Percentiles rank a stretch among this genome's conserved stretches.
Conservation (phyloP, 2,797 vertebrate genomes). For the Brachyalestes nurse region DNA sequence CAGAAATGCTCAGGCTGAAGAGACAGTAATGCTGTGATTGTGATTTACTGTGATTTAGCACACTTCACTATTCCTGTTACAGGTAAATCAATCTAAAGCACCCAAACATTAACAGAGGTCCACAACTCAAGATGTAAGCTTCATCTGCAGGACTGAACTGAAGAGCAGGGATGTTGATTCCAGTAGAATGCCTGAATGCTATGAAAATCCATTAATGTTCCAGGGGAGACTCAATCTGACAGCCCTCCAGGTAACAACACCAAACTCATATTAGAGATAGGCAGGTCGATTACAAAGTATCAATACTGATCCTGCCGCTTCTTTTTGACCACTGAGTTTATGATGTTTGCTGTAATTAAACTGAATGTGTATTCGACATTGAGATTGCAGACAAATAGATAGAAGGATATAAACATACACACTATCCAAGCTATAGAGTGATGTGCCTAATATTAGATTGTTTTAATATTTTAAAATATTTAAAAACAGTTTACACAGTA, state of each 20-base stretch:
- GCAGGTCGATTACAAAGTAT: background rate
- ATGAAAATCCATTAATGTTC: background rate
- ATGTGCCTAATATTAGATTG: too few relatives aligned
- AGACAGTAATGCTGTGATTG: background rate
- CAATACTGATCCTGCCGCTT: too few relatives aligned
- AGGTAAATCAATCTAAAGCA: background rate
- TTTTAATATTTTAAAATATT: too few relatives aligned
- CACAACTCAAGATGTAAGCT: background rate
- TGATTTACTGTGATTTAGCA: background rate
- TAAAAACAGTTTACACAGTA: too few relatives aligned
- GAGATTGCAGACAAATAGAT: too few relatives aligned
- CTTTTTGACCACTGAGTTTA: too few relatives aligned
- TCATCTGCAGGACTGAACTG: background rate
- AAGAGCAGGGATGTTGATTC: background rate
- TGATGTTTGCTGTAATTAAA: too few relatives aligned
- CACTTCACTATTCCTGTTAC: background rate
- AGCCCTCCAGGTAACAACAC: too few relatives aligned
- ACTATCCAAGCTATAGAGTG: too few relatives aligned
- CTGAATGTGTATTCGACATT: too few relatives aligned
- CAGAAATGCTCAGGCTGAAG: conserved; percentile 1
- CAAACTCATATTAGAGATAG: background rate
- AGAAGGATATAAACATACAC: too few relatives aligned
- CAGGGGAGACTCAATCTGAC: background rate
- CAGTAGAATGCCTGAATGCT: background rate
- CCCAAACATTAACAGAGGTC: background rate